Evolutionary conservation across 2,113 vertebrate genomes (phyloP), one percentile per base, ranked within the genome.

Genomic region (Siniperca knerii): DNA sequence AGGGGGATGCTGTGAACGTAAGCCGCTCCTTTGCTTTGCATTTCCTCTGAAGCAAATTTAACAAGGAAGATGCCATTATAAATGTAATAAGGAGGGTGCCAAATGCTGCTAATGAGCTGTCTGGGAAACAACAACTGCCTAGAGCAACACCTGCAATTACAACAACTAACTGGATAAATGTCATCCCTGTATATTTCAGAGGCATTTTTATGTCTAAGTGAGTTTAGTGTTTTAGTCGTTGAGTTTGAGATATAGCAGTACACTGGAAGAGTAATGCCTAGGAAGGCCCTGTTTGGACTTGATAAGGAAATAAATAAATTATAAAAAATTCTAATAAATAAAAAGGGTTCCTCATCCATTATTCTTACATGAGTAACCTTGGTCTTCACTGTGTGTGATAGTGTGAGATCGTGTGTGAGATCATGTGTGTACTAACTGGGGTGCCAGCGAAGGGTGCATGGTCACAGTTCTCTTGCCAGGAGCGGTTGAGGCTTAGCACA

Each of bases 401-500:
- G 65, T 60, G 25, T 29, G 29, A 29, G 29, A 29, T 29, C 29
- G 29, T 37, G 35, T 37, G 35, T 37, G 35, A 37, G 35, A 37
- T 40, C 4, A 20, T 23, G n/a, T 60, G 16, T 84, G 81, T 37
- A 92, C 97, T 97, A 87, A 99, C 98, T 42, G 98, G 98, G 4
- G 97, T 97, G 25, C 98, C 98, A 4, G 97, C 97, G 15, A 99
- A 99, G 64, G 98, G 97, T 73, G 97, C 97, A 0, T 99, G 98
- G 85, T 99, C 98, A 25, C 98, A 99, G 94, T 99, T 99, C 94
- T 99, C 98, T 91, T 99, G 97, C 98, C 98, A 99, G 77, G 98
- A 99, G 80, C 97, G 97, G 92, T 98, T 98, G 94, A 99, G 98
- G 89, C 97, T 99, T 84, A 98, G 95, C 10, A 96, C 96, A 89